Evolutionary conservation across 1,140 invertebrate genomes (phyloP).

Genomic region (Brachionus sp.): DNA sequence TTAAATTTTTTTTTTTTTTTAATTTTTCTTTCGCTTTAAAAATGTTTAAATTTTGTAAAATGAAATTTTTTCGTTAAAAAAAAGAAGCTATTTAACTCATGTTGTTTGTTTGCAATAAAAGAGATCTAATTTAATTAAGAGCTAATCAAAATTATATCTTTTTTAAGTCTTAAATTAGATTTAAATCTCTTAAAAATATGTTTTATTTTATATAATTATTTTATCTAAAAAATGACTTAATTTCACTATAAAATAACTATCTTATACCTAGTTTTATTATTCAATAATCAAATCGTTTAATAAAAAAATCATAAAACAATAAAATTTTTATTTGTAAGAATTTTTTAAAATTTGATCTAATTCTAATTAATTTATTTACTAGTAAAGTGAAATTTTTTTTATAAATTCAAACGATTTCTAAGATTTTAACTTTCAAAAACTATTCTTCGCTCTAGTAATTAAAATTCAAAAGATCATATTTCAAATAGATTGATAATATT

Average conservation of each 20-base stretch:
- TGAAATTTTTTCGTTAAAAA: background rate
- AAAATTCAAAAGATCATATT: too few species aligned
- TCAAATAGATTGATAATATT: too few species aligned
- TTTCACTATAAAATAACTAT: background rate
- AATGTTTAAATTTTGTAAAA: background rate
- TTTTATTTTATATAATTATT: background rate
- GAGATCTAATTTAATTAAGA: background rate
- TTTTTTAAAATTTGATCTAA: too few species aligned
- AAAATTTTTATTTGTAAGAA: background rate
- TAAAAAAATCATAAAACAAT: background rate
- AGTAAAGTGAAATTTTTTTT: too few species aligned
- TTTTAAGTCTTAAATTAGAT: background rate
- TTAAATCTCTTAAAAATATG: background rate
- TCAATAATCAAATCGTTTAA: background rate
- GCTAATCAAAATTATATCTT: background rate
- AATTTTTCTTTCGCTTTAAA: background rate
- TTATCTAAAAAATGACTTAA: background rate
- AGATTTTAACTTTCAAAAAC: too few species aligned
- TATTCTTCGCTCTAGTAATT: too few species aligned
- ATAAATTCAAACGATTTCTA: too few species aligned
- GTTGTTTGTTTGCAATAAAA: slow-evolving; percentile 1
- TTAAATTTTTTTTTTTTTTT: background rate
- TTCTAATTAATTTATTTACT: too few species aligned
- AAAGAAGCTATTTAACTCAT: slow-evolving; percentile 3
- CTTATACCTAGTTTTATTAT: background rate